Evolutionary conservation across 2,888 invertebrate species (phyloP).

Genomic region (Laspeyria flexula): DNA sequence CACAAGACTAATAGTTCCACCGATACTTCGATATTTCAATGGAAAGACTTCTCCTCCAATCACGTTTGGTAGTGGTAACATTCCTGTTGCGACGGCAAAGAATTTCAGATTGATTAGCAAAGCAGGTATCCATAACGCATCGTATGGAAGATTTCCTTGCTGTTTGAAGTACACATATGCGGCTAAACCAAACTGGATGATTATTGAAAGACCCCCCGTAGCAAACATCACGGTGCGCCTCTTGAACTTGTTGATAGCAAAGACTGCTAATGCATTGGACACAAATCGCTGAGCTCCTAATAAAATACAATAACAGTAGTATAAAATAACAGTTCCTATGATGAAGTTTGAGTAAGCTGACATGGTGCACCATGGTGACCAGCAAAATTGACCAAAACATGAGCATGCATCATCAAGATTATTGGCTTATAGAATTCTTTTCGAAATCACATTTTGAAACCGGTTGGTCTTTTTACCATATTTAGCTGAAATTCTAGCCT

Average conservation of each 20-base stretch:
- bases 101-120: constrained; percentile 81
- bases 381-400: constrained; percentile 87
- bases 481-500: constrained; percentile 29
- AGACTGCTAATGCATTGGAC: constrained; percentile 85
- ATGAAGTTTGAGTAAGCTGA: constrained; percentile 88
- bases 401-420: constrained; percentile 84
- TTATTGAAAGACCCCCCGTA: constrained; percentile 83
- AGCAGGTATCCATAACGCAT: constrained; percentile 71
- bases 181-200: constrained; percentile 83
- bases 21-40: constrained; percentile 84
- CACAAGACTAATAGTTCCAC: constrained; percentile 86
- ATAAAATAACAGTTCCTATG: constrained; percentile 81
- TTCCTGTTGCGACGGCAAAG: constrained; percentile 83
- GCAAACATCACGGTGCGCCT: constrained; percentile 86
- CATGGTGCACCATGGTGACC: constrained; percentile 88
- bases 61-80: constrained; percentile 88
- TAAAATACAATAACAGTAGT: constrained; percentile 87
- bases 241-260: constrained; percentile 84
- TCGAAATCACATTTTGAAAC: constrained; percentile 28
- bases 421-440: constrained; percentile 86
- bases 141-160: constrained; percentile 47
- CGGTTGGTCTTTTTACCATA: constrained; percentile 23
- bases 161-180: constrained; percentile 62
- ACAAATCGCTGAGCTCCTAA: constrained; percentile 87
- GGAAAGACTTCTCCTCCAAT: constrained; percentile 90